Conservation (phyloP, 2,888 invertebrate species). For the Capitulum mitella region DNA sequence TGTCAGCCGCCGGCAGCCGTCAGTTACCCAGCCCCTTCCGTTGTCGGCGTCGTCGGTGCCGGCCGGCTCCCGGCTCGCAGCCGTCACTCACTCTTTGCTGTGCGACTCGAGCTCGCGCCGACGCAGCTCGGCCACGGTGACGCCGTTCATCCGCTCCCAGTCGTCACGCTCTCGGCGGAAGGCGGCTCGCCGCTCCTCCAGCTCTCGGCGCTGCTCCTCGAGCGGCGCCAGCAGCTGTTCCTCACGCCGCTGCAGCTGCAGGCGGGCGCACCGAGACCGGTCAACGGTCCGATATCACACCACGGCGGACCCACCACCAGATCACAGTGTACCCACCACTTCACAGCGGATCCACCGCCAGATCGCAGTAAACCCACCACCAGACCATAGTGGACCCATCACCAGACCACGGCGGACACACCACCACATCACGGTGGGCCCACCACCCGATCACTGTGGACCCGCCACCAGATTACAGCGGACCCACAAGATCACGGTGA, state of each 20-base stretch:
- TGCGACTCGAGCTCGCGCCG: slow-evolving; percentile 35
- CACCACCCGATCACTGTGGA: no score
- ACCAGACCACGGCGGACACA: no score
- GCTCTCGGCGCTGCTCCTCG: slow-evolving; percentile 61
- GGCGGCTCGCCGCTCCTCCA: slow-evolving; percentile 68
- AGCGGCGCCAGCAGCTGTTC: slow-evolving; percentile 69
- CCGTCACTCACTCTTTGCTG: slow-evolving; percentile 36
- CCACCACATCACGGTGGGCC: no score
- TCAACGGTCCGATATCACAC: no score
- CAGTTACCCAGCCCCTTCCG: not conserved
- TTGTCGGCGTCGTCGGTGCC: not conserved
- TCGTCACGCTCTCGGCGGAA: slow-evolving; percentile 76
- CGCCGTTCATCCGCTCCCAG: slow-evolving; percentile 86
- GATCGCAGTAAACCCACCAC: no score
- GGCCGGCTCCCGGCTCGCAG: not conserved
- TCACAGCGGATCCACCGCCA: no score
- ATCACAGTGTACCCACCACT: no score
- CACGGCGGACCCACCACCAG: no score
- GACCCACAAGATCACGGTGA: no score
- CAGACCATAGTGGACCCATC: no score
- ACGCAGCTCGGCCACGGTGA: slow-evolving; percentile 65
- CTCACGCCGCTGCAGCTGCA: slow-evolving; percentile 74
- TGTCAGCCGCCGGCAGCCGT: no score
- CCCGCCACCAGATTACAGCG: no score
- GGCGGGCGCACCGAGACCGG: not conserved